These are phyloP conservation scores for Monopis laevigella DNA, from an alignment of 2,888 invertebrate species.

Conservation along the genomic window DNA sequence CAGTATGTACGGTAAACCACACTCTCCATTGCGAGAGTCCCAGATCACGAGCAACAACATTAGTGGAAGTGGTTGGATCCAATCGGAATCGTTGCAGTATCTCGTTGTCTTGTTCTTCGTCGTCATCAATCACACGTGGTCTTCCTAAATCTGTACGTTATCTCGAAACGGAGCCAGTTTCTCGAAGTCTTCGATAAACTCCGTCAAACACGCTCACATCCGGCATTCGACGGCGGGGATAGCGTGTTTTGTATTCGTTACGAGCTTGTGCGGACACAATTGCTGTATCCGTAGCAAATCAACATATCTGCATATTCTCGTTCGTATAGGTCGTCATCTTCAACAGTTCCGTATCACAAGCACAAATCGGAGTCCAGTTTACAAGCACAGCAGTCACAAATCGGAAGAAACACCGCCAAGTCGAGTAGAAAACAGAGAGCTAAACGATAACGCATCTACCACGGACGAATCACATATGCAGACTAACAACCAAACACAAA, in stretches of 20 bases:
- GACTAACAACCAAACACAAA: constrained; percentile 3
- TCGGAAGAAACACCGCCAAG: constrained; percentile 7
- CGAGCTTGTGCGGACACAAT: constrained; percentile 6
- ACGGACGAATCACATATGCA: constrained; percentile 14
- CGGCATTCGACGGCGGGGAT: constrained; percentile 22
- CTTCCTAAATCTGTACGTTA: constrained; percentile 20
- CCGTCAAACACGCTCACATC: constrained; percentile 21
- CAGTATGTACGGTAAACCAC: no score
- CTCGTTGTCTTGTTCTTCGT: background rate
- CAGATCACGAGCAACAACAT: constrained; percentile 14
- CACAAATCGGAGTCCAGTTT: constrained; percentile 14
- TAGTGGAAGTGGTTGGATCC: constrained; percentile 18
- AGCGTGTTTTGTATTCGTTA: constrained; percentile 16
- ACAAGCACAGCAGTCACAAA: constrained; percentile 12
- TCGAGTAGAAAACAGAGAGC: constrained; percentile 5
- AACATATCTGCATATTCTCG: constrained; percentile 14
- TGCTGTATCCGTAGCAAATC: constrained; percentile 1
- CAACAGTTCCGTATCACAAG: constrained; percentile 13
- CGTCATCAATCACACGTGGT: background rate
- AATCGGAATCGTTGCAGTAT: constrained; percentile 16
- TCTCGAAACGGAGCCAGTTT: constrained; percentile 23
- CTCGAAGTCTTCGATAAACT: constrained; percentile 22
- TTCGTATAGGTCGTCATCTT: constrained; percentile 12
- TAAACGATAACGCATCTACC: constrained; percentile 11
- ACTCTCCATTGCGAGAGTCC: no score